Evolutionary conservation across 2,888 invertebrate genomes (phyloP).

Genomic region (Andrena fulva): DNA sequence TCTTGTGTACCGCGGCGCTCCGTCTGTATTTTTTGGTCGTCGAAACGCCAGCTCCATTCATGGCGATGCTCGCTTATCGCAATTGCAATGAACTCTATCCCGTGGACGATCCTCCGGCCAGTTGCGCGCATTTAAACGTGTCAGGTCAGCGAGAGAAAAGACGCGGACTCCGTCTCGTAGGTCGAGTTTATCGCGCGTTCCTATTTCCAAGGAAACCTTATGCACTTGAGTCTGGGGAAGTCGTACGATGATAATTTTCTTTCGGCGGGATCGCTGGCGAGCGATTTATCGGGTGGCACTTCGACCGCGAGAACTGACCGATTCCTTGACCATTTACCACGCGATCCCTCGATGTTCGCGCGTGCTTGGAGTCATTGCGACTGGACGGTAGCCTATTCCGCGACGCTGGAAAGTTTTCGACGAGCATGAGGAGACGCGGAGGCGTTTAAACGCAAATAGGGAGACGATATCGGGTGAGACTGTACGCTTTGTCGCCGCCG

Average conservation of each 20-base stretch:
- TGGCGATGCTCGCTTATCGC: constrained; percentile 5
- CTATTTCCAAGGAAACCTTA: constrained; percentile 31
- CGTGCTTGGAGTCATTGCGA: neutral
- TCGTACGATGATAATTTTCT: constrained; percentile 22
- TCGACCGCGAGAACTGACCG: neutral
- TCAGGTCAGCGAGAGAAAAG: neutral
- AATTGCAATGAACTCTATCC: constrained; percentile 23
- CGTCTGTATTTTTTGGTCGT: neutral
- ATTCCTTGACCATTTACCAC: neutral
- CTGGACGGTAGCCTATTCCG: neutral
- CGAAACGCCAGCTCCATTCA: neutral
- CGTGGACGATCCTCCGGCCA: neutral
- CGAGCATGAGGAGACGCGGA: neutral
- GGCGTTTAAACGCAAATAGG: neutral
- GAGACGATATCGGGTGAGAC: neutral
- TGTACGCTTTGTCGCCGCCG: neutral
- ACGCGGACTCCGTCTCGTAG: neutral
- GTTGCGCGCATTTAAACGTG: neutral
- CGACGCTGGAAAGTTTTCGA: constrained; percentile 16
- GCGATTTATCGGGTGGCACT: neutral
- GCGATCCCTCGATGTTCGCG: neutral
- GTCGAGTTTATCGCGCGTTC: constrained; percentile 34
- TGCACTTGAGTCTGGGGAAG: constrained; percentile 18
- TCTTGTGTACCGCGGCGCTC: too few species aligned
- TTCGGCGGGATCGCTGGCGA: neutral